phyloP scores from a whole-genome alignment of 2,797 vertebrate genomes.

The Pipistrellus kuhlii region DNA sequence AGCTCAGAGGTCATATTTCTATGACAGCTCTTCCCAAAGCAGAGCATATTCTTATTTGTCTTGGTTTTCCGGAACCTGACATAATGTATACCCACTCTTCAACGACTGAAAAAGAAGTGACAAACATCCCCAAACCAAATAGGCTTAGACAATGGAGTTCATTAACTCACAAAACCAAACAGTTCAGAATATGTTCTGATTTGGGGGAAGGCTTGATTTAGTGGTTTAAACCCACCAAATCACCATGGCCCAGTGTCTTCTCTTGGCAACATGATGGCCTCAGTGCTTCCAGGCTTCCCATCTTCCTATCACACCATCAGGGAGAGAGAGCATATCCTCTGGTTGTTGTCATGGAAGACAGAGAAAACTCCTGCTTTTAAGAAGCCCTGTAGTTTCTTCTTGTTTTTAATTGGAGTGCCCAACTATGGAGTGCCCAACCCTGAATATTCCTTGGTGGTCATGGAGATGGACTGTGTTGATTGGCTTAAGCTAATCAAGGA shows the following conservation, averaged over 20 bases:
- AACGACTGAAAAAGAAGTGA: background rate
- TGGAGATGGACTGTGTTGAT: background rate
- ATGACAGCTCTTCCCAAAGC: background rate
- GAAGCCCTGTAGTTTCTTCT: background rate
- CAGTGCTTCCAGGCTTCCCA: background rate
- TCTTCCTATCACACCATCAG: background rate
- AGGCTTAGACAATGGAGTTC: background rate
- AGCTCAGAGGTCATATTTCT: background rate
- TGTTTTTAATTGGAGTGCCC: background rate
- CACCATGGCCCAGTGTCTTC: background rate
- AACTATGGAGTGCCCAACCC: background rate
- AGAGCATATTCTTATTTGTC: background rate
- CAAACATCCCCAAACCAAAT: background rate
- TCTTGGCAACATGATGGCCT: background rate
- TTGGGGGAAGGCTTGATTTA: background rate
- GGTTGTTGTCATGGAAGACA: background rate
- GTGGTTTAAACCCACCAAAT: background rate
- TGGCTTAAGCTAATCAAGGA: background rate
- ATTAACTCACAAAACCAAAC: conserved; percentile 29
- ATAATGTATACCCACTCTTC: background rate
- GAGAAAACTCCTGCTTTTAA: background rate
- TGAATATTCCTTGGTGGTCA: background rate
- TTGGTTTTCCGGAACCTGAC: background rate
- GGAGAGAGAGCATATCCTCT: background rate
- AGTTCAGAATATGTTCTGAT: background rate